A percentile compares a stretch with the other conserved stretches of the same genome.
These are phyloP conservation scores for Eulemur mongoz DNA, from an alignment of 2,797 vertebrate species.

Conservation along the genomic window DNA sequence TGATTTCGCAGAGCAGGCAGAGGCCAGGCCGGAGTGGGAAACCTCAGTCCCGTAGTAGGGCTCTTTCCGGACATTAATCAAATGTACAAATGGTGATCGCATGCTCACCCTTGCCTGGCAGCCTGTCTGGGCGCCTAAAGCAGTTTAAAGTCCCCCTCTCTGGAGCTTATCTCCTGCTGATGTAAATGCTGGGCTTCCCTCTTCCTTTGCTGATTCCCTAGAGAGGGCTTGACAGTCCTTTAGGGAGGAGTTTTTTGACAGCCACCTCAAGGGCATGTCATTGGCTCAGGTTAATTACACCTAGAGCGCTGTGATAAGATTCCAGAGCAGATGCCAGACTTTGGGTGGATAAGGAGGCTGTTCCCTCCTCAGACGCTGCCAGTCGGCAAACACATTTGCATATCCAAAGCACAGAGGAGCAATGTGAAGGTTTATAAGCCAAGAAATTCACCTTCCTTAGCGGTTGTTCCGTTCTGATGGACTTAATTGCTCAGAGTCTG, in stretches of 20 bases:
- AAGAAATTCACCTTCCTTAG: slow-evolving; percentile 75
- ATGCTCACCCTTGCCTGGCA: neutral
- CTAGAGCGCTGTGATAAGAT: neutral
- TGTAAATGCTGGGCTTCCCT: slow-evolving; percentile 1
- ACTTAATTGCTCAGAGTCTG: slow-evolving; percentile 62
- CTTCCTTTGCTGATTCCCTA: neutral
- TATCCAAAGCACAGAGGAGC: slow-evolving; percentile 71
- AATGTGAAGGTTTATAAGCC: slow-evolving; percentile 65
- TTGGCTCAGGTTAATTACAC: slow-evolving; percentile 45
- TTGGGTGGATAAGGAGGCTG: neutral
- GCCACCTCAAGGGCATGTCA: slow-evolving; percentile 49
- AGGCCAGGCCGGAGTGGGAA: neutral
- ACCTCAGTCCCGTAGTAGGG: neutral
- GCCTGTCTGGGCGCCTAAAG: neutral
- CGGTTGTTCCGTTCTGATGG: slow-evolving; percentile 63
- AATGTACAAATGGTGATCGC: neutral
- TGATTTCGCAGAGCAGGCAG: neutral
- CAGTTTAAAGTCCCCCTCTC: neutral
- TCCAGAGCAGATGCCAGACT: neutral
- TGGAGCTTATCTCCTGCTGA: neutral
- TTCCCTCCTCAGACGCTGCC: neutral
- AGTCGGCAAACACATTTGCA: slow-evolving; percentile 48
- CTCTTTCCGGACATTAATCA: neutral
- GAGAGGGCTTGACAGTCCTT: neutral
- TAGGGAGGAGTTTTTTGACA: slow-evolving; percentile 44